phyloP scores from a whole-genome alignment of 1,140 invertebrate genomes.

The Phymastichus coffea region DNA sequence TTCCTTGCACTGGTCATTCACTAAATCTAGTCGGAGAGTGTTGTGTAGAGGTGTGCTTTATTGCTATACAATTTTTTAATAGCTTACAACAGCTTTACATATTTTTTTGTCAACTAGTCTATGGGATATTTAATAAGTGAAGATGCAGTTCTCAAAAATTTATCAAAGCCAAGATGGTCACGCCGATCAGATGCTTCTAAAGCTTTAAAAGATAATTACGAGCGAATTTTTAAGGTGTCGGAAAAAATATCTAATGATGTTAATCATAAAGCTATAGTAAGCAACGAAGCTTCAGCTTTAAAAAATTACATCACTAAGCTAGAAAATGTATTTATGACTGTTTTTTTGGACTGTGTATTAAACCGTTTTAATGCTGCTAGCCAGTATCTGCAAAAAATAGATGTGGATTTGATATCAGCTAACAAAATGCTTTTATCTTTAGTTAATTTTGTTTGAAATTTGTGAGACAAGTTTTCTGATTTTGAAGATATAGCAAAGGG shows the following conservation, averaged over 20 bases:
- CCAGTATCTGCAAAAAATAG: constrained; percentile 13
- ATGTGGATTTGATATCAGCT: constrained; percentile 6
- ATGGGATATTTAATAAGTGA: constrained; percentile 12
- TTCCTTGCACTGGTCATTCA: constrained; percentile 18
- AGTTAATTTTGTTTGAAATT: constrained; percentile 1
- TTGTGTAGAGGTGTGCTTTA: constrained; percentile 4
- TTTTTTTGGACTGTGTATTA: constrained; percentile 15
- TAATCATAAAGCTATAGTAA: neutral
- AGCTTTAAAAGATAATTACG: neutral
- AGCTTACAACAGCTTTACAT: constrained; percentile 16
- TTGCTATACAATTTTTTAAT: constrained; percentile 16
- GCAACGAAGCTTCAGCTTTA: neutral
- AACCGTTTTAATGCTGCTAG: constrained; percentile 7
- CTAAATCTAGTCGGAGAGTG: constrained; percentile 22
- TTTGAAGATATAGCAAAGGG: constrained; percentile 15
- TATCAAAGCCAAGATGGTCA: constrained; percentile 7
- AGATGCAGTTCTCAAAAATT: neutral
- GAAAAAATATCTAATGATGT: neutral
- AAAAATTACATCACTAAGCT: neutral
- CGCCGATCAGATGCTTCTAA: neutral
- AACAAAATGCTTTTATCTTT: constrained; percentile 4
- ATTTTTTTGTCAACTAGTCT: constrained; percentile 25
- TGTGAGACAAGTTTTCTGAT: constrained; percentile 2
- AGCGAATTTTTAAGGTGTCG: neutral
- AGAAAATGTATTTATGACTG: constrained; percentile 9